Evolutionary conservation across 1,140 invertebrate genomes (phyloP).

Genomic region (Pseudachorutes palmiensis): DNA sequence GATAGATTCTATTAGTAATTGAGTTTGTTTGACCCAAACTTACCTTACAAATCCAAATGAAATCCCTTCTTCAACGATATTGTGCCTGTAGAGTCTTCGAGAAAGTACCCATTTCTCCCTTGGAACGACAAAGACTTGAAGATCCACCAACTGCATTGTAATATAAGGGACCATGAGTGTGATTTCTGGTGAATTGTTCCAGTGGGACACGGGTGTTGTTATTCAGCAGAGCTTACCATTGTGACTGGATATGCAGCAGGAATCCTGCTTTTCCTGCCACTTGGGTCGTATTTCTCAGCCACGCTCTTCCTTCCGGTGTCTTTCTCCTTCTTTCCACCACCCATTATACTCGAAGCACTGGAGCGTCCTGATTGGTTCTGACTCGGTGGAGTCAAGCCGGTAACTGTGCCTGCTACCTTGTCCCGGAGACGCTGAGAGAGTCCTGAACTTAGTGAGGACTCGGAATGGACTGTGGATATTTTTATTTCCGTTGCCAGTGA

Average conservation of each 20-base stretch:
- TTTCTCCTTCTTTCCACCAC: constrained; percentile 34
- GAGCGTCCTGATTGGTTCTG: not conserved
- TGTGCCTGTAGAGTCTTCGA: constrained; percentile 35
- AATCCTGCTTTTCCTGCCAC: constrained; percentile 32
- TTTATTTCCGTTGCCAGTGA: constrained; percentile 2
- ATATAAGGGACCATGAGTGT: not conserved
- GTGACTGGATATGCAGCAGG: constrained; percentile 35
- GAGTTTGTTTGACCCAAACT: constrained; percentile 8
- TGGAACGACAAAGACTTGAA: constrained; percentile 39
- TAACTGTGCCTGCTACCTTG: not conserved
- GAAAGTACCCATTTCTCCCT: constrained; percentile 38
- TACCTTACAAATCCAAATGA: constrained; percentile 38
- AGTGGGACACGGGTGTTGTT: too few species aligned
- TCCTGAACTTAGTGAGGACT: constrained; percentile 7
- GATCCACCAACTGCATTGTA: constrained; percentile 34
- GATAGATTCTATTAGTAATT: too few species aligned
- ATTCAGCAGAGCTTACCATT: constrained; percentile 37
- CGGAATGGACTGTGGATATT: not conserved
- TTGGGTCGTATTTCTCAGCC: constrained; percentile 27
- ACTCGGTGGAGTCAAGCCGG: not conserved
- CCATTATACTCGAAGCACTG: constrained; percentile 17
- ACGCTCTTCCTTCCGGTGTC: constrained; percentile 36
- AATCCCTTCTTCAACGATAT: constrained; percentile 38
- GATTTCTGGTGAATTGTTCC: not conserved
- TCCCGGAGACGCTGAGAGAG: not conserved